Base-by-base conservation (phyloP, 2,888 invertebrate species). In the Drosophila histrio region DNA sequence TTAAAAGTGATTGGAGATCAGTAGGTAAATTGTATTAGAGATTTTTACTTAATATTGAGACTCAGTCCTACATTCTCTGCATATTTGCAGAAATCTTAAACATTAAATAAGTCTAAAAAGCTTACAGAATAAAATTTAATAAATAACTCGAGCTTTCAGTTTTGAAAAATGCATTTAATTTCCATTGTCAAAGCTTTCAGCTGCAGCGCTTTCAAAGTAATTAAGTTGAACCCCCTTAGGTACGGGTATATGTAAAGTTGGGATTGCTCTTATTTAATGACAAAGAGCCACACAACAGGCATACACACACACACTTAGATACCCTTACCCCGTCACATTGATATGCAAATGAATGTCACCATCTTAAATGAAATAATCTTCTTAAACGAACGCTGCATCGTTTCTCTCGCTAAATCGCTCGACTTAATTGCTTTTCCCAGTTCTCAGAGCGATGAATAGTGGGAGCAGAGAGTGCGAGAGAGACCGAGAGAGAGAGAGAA, bases 311-410 rank as follows among this genome's bases (percentile, higher is more conserved):
- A 26, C 46, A 56, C 19, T 17, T 11, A 8, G 3, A 50, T 52
- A 52, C 24, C 21, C 34, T 61, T 44, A 46, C 54, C 53, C 41
- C 15, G 24, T 9, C 63, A 38, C 72, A 67, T 79, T 87, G 77
- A 81, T 84, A 86, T 85, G 89, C 87, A 89, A 88, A 88, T 88
- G 88, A 89, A 89, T 89, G 88, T 88, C 89, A 89, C 75, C 87
- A 72, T 82, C 85, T 84, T 85, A 78, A 87, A 89, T 88, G 82
- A 84, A 88, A 88, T 89, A 88, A 88, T 88, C 79, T 75, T 80
- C 89, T 88, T 88, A 89, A 88, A 89, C 75, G 80, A 80, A 64
- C 63, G 60, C 64, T 59, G 71, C 49, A 50, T 46, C 53, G 52
- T 13, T 56, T 28, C 58, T 59, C 70, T 58, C 28, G 63, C 58